A percentile compares a stretch with the other conserved stretches of the same genome.
Evolutionary conservation across 1,140 invertebrate species (phyloP).

Genomic region (Drosophila bifasciata): DNA sequence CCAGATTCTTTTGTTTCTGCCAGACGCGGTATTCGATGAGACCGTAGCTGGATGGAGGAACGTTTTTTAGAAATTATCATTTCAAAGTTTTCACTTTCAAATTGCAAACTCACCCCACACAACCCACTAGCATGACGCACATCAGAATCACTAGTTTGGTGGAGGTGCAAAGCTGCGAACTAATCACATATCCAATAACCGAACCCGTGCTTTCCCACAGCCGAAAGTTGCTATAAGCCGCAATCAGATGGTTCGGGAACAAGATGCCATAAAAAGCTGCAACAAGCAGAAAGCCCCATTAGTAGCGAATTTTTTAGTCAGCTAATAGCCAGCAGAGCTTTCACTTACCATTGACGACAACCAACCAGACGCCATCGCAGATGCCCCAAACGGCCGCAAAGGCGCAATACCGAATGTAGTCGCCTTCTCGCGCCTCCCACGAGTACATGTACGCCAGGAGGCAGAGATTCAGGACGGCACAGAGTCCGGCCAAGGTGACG

Average conservation of each 20-base stretch:
- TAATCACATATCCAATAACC: conserved; percentile 92
- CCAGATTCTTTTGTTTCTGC: conserved; percentile 76
- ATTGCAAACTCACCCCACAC: conserved; percentile 87
- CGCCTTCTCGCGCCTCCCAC: conserved; percentile 91
- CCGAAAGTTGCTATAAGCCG: conserved; percentile 96
- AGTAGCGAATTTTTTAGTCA: background rate
- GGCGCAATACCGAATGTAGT: conserved; percentile 91
- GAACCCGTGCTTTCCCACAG: conserved; percentile 96
- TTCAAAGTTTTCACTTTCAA: background rate
- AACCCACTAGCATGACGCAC: conserved; percentile 89
- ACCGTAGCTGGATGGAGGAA: conserved; percentile 55
- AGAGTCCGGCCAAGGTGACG: conserved; percentile 87
- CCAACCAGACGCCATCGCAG: conserved; percentile 96
- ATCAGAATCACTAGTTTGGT: conserved; percentile 91
- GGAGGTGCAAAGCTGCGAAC: conserved; percentile 90
- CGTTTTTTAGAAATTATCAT: background rate
- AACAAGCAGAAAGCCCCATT: background rate
- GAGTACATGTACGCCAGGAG: conserved; percentile 88
- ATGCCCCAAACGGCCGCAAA: conserved; percentile 95
- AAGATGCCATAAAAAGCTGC: conserved; percentile 95
- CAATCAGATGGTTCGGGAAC: conserved; percentile 93
- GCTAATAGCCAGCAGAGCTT: background rate
- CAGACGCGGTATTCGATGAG: conserved; percentile 76
- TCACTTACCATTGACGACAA: conserved; percentile 95
- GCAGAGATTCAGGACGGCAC: conserved; percentile 90